Base-by-base conservation (phyloP, 1,140 invertebrate species). In the Drosophila sulfurigaster region DNA sequence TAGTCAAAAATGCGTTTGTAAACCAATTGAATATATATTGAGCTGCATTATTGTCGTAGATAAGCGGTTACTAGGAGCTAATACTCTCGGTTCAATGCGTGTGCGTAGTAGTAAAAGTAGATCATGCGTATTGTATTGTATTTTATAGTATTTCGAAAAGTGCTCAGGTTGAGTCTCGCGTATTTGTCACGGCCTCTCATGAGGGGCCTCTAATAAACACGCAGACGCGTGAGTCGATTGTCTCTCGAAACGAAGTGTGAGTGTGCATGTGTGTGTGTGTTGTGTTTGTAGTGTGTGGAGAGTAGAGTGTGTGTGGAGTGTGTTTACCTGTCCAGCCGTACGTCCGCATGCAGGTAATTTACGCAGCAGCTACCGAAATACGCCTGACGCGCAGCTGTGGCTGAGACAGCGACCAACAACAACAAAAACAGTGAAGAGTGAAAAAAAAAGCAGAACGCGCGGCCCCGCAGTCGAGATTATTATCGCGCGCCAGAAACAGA, bases 281-380 rank as follows among this genome's bases (percentile, higher is more conserved):
- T 73, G 28, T 56, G 38, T 56, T 15, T 48, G 45, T 11, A 25
- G 48, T 48, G 48, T 65, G 51, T 64, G n/a, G 41, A 43, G 20
- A 0, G 30, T 76, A 41, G 25, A 74, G 65, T 79, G 62, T 88
- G 73, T 88, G 30, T 76, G 45, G 25, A 74, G 65, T 79, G 62
- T 88, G 73, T 88, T 89, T 85, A 85, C 85, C 75, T 88, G 81
- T 89, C 75, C 68, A 70, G 67, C 64, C 64, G 73, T 78, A 66
- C 67, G 82, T 86, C 86, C 81, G 79, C 88, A 89, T 89, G 85
- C 87, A 90, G 83, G 91, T 91, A 92, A 92, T 92, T 92, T 92
- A 91, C 91, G 81, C 87, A 88, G 81, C 87, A 83, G 91, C 91
- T 92, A 91, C 91, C 87, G 91, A 91, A 92, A 92, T 92, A 92